phyloP scores from a whole-genome alignment of 2,113 vertebrate genomes.

The Carassius carassius region DNA sequence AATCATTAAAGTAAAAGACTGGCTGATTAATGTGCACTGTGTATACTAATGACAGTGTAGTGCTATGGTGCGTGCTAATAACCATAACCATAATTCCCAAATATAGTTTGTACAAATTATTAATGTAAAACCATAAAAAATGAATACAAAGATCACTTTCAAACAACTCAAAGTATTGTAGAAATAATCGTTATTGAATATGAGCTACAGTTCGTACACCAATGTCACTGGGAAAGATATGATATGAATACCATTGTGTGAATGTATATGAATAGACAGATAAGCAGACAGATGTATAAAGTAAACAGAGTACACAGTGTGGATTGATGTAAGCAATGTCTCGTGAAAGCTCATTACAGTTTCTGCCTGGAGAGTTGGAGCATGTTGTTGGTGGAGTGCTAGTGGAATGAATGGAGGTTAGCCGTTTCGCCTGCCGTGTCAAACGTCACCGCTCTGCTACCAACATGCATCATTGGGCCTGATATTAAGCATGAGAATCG shows the following conservation, averaged over 20 bases:
- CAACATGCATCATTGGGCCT: constrained; percentile 33
- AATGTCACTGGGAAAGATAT: neutral
- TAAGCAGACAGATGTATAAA: neutral
- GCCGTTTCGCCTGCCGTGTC: neutral
- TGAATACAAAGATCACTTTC: neutral
- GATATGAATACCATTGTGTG: neutral
- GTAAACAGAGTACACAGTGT: neutral
- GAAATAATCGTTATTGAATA: neutral
- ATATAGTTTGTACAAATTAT: neutral
- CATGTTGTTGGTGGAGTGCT: neutral
- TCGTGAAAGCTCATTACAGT: constrained; percentile 22
- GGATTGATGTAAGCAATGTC: constrained; percentile 12
- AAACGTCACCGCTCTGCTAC: neutral
- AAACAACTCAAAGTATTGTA: neutral
- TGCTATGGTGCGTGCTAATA: neutral
- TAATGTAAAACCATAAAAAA: neutral
- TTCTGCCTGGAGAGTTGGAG: constrained; percentile 19
- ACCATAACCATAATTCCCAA: neutral
- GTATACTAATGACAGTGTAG: neutral
- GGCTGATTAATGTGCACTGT: neutral
- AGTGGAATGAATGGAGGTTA: constrained; percentile 13
- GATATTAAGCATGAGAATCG: constrained; percentile 10
- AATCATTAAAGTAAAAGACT: neutral
- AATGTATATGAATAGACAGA: neutral
- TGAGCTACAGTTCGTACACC: neutral